Base-by-base conservation (phyloP, 2,797 vertebrate genomes). In the Triplophysa bombifrons region DNA sequence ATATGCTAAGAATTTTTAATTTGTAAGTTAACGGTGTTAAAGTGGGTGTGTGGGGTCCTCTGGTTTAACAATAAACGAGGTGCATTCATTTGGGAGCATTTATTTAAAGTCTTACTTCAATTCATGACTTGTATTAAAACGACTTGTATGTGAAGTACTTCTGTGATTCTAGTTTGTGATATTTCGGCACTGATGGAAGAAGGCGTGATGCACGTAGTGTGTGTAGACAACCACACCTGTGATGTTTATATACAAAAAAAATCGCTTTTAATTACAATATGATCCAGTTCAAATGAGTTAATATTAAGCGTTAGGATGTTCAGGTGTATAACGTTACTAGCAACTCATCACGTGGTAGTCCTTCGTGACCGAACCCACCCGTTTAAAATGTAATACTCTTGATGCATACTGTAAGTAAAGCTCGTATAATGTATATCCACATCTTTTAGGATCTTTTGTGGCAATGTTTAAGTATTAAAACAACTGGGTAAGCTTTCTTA, bases 11-110 rank as follows among this genome's bases (percentile, higher is more conserved):
- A 8, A 19, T 50, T 77, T 34, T 68, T 30, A 17, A 61, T 34
- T 30, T 69, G 22, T 58, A 20, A 2, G 20, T 20, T 20, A 51
- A n/a, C 11, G 41, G 41, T 41, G 25, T 50, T 46, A 30, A 77
- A 70, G 66, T 77, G 75, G 75, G 75, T 77, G 75, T 77, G 75
- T 61, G 25, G 25, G n/a, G 30, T 25, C 19, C 38, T 58, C 34
- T 67, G 16, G 38, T 56, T 48, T 56, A 14, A 66, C 22, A 20
- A 5, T 20, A 58, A 44, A 66, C 12, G 4, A 17, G 16, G 30
- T 65, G 34, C 3, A 14, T 25, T 41, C 2, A 13, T 44, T 66
- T 30, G 17, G 16, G 0, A 27, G 19, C 34, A 25, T 22, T 65
- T 13, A 0, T 19, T 51, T 44, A 0, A 55, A 53, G 3, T 4